Evolutionary conservation across 2,888 invertebrate genomes (phyloP), one percentile per base, ranked within the genome.

Genomic region (Rhamphomyia laevipes): DNA sequence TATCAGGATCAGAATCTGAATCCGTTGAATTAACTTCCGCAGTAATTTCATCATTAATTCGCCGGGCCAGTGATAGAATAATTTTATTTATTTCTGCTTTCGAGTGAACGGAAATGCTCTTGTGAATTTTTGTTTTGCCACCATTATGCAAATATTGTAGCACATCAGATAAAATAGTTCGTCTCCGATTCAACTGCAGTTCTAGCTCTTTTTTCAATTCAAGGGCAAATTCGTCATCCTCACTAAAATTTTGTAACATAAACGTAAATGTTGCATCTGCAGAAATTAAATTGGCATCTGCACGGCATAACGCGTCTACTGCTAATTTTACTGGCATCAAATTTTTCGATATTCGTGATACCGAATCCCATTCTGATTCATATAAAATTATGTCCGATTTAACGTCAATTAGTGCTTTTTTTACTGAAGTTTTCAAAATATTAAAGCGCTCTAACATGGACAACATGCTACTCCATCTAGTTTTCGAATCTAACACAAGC

Each of bases 361-460:
- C 5, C 31, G 31, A 33, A 15, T 17, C 17, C 7, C 17, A 44
- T 37, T 35, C 30, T 13, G 9, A 18, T 17, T 44, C 44, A 21
- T 30, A 43, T 41, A 43, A 27, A 45, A 40, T 37, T 42, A 52
- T 43, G n/a, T 55, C 49, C 18, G 49, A 50, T 37, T 48, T 50
- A 23, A 56, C 17, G 49, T 56, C 55, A 43, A 57, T 53, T 30
- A 57, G 51, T 27, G 56, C 50, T 49, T 58, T 58, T 46, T 48
- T 38, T 18, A 56, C 50, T 52, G 52, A 55, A 37, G 45, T 51
- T 44, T 57, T 58, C 18, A 56, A 10, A 56, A 41, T 42, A 35
- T 43, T 46, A 46, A 51, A 54, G 51, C 50, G 49, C 11, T 30
- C 30, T 30, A 30, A 30, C 30, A 30, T 30, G 30, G 6, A 30